Conservation (phyloP, 2,888 invertebrate genomes). For the Rhabditoides inermis region DNA sequence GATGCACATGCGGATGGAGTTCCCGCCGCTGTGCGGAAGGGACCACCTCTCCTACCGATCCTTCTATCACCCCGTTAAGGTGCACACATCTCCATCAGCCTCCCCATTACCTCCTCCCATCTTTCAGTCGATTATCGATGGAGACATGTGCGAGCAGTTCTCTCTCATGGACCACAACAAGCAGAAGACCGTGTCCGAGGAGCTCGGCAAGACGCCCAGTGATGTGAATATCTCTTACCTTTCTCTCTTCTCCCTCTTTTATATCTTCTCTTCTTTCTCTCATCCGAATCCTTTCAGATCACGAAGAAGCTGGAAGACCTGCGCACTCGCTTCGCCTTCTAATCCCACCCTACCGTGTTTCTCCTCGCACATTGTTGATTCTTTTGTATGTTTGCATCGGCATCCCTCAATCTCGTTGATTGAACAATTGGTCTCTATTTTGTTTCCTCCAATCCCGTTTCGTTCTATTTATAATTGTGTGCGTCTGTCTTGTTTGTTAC, state of each 20-base stretch:
- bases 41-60: slow-evolving; percentile 94
- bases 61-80: slow-evolving; percentile 92
- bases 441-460: no score
- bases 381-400: not conserved
- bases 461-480: no score
- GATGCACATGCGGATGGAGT: slow-evolving; percentile 98
- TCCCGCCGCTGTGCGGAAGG: slow-evolving; percentile 86
- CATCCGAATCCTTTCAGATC: slow-evolving; percentile 55
- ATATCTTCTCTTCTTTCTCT: not conserved
- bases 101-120: not conserved
- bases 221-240: slow-evolving; percentile 61
- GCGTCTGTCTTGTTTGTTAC: no score
- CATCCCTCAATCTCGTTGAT: not conserved
- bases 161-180: slow-evolving; percentile 85
- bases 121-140: slow-evolving; percentile 87
- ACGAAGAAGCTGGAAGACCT: slow-evolving; percentile 98
- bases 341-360: slow-evolving; percentile 54
- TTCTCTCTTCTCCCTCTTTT: not conserved
- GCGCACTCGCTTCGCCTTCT: slow-evolving; percentile 95
- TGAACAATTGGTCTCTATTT: no score
- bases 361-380: no score
- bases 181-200: slow-evolving; percentile 86
- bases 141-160: slow-evolving; percentile 96
- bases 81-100: slow-evolving; percentile 50
- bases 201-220: slow-evolving; percentile 85